These are phyloP conservation scores for Piaya cayana DNA, from an alignment of 2,113 vertebrate species.

Conservation along the genomic window DNA sequence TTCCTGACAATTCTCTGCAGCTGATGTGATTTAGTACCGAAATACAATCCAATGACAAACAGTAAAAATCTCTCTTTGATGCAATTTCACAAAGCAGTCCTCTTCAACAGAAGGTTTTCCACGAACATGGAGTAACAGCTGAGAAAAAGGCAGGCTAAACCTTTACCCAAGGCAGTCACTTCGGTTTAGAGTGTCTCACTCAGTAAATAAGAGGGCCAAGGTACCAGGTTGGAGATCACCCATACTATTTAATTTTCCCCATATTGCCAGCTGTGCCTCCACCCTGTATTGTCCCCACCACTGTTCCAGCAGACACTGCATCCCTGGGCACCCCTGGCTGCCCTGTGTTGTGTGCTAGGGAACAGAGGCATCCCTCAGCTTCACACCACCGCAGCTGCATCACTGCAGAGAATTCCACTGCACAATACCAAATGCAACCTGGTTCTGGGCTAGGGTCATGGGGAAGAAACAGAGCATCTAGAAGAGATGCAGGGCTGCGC, in stretches of 20 bases:
- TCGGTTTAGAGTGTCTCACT: background rate
- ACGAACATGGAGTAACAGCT: background rate
- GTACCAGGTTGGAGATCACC: background rate
- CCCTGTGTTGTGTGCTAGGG: rapidly evolving
- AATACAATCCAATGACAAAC: background rate
- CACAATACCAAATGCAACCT: background rate
- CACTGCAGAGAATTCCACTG: background rate
- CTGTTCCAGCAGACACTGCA: background rate
- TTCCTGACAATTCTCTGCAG: background rate
- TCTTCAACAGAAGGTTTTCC: background rate
- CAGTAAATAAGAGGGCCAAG: background rate
- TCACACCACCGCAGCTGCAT: background rate
- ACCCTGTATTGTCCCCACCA: rapidly evolving
- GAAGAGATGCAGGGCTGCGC: background rate
- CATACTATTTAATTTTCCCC: background rate
- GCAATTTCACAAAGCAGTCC: background rate
- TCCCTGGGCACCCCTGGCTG: background rate
- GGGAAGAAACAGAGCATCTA: background rate
- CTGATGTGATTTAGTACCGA: background rate
- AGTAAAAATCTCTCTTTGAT: background rate
- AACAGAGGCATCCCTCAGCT: background rate
- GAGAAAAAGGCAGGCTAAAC: background rate
- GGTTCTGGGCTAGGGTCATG: background rate
- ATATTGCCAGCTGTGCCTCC: background rate
- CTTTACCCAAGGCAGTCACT: background rate